Conservation (phyloP, 2,113 vertebrate species). For the Hypomesus transpacificus region DNA sequence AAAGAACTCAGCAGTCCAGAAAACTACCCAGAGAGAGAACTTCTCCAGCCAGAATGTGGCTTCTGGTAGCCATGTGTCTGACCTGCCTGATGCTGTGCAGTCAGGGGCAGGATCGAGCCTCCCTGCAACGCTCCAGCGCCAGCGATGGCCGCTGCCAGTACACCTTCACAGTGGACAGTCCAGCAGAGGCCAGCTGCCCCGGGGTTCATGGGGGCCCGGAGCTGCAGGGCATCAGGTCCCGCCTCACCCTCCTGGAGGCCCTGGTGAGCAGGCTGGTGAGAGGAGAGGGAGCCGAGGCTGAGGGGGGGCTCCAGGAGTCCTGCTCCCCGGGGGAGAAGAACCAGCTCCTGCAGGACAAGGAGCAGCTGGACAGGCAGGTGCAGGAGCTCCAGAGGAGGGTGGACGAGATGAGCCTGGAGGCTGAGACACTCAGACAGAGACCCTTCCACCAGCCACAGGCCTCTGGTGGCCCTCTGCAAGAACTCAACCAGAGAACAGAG, state of each 20-base stretch:
- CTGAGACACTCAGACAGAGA: slow-evolving; percentile 48
- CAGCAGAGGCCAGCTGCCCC: slow-evolving; percentile 50
- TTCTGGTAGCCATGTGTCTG: slow-evolving; percentile 34
- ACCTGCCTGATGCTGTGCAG: slow-evolving; percentile 29
- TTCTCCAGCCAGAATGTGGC: slow-evolving; percentile 42
- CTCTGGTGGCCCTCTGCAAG: slow-evolving; percentile 21
- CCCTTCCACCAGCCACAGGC: slow-evolving; percentile 36
- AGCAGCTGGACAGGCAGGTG: slow-evolving; percentile 48
- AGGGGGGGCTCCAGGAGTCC: slow-evolving; percentile 26
- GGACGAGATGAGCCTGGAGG: slow-evolving; percentile 47
- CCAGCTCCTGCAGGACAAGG: slow-evolving; percentile 58
- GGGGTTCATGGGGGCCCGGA: slow-evolving; percentile 20
- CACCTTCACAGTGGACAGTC: slow-evolving; percentile 59
- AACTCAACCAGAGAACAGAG: slow-evolving; percentile 31
- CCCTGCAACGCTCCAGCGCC: slow-evolving; percentile 40
- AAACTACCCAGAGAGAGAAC: background rate
- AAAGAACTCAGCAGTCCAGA: background rate
- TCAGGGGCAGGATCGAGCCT: slow-evolving; percentile 33
- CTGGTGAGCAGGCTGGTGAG: slow-evolving; percentile 51
- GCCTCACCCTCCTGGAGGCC: slow-evolving; percentile 56
- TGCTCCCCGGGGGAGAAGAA: slow-evolving; percentile 46
- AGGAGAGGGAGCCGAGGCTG: background rate
- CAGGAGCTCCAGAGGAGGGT: slow-evolving; percentile 55
- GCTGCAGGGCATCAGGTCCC: slow-evolving; percentile 45
- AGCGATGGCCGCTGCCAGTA: slow-evolving; percentile 52